Evolutionary conservation across 2,113 vertebrate genomes (phyloP).

Genomic region (Silurus glanis): DNA sequence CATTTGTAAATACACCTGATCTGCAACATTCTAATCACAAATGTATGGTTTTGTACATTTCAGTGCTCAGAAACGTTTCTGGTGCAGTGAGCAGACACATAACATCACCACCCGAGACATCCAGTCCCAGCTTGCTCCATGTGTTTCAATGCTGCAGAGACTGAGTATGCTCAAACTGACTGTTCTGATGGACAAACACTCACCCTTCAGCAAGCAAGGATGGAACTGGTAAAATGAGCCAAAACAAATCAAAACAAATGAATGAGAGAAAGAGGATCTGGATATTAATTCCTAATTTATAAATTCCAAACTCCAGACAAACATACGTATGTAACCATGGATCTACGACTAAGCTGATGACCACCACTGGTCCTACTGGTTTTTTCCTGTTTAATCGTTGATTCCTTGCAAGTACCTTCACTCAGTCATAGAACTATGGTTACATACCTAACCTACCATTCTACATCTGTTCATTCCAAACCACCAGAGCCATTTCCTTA

Average conservation of each 20-base stretch:
- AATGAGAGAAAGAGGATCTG: constrained; percentile 45
- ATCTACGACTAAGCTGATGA: background rate
- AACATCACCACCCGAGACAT: constrained; percentile 58
- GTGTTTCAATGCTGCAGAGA: constrained; percentile 78
- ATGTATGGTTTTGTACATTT: constrained; percentile 45
- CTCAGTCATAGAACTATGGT: background rate
- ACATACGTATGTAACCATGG: background rate
- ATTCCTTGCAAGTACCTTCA: background rate
- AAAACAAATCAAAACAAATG: constrained; percentile 10
- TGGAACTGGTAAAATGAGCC: constrained; percentile 84
- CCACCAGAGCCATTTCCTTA: background rate
- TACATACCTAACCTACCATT: background rate
- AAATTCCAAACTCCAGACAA: constrained; percentile 43
- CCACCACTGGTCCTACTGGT: background rate
- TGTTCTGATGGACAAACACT: constrained; percentile 85
- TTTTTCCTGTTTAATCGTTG: background rate
- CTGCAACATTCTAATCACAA: background rate
- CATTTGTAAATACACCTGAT: background rate
- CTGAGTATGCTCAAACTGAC: constrained; percentile 82
- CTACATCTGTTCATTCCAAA: background rate
- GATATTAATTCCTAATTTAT: constrained; percentile 62
- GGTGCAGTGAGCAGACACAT: constrained; percentile 70
- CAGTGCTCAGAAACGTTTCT: constrained; percentile 63
- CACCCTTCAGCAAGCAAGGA: constrained; percentile 83
- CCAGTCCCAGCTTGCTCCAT: constrained; percentile 71